Percentiles rank a stretch among this genome's conserved stretches.
Conservation (phyloP, 1,140 invertebrate species). For the Anadara kagoshimensis region DNA sequence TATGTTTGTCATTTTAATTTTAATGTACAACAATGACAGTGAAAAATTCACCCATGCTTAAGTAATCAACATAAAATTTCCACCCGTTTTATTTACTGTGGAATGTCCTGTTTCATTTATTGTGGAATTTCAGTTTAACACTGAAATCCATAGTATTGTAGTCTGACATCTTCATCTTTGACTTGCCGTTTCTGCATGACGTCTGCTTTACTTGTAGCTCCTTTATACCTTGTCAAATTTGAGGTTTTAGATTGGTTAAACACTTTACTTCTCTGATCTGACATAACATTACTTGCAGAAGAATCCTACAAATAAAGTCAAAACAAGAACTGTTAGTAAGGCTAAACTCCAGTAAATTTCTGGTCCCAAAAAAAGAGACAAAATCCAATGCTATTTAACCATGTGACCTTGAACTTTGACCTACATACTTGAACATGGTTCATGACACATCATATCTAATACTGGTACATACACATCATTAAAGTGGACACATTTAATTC, state of each 20-base stretch:
- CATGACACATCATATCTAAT: too few species aligned
- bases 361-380: background rate
- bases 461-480: too few species aligned
- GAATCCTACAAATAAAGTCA: background rate
- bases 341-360: background rate
- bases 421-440: too few species aligned
- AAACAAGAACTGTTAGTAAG: background rate
- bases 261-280: background rate
- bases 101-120: background rate
- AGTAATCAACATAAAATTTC: too few species aligned
- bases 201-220: background rate
- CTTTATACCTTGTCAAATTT: background rate
- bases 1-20: too few species aligned
- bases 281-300: constrained; percentile 3
- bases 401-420: too few species aligned
- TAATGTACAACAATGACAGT: too few species aligned
- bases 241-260: background rate
- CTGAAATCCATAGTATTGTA: constrained; percentile 5
- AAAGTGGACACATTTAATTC: too few species aligned
- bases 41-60: too few species aligned
- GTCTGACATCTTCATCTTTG: constrained; percentile 3
- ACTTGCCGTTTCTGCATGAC: background rate
- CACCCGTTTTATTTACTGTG: too few species aligned
- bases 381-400: background rate
- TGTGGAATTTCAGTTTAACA: background rate